Conservation (phyloP, 2,113 vertebrate species). For the Entosphenus tridentatus region DNA sequence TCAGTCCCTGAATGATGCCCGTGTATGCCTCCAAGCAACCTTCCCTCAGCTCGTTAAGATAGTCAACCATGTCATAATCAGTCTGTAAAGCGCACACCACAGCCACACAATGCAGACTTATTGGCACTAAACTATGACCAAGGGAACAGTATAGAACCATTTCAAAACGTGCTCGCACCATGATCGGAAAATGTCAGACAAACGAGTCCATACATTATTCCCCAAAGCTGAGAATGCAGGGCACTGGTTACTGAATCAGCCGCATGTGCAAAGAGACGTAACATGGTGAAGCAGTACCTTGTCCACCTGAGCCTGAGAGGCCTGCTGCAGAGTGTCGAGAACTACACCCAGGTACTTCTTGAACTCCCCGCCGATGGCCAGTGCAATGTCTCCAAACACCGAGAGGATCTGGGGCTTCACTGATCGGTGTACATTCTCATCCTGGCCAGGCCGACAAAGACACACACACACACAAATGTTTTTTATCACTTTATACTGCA, state of each 20-base stretch:
- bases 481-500: no score
- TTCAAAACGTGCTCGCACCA: no score
- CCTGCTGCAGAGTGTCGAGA: slow-evolving; percentile 82
- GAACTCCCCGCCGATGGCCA: slow-evolving; percentile 89
- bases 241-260: no score
- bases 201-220: no score
- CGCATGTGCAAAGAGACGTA: no score
- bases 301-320: slow-evolving; percentile 84
- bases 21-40: slow-evolving; percentile 94
- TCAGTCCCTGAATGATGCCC: slow-evolving; percentile 81
- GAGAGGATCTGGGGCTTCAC: slow-evolving; percentile 97
- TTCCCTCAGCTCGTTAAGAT: slow-evolving; percentile 82
- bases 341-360: slow-evolving; percentile 94
- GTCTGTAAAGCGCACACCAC: slow-evolving; percentile 27
- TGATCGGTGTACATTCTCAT: slow-evolving; percentile 85
- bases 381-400: slow-evolving; percentile 75
- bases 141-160: no score
- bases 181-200: no score
- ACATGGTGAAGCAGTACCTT: slow-evolving; percentile 30
- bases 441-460: slow-evolving; percentile 22
- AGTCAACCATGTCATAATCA: slow-evolving; percentile 98
- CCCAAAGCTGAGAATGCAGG: no score
- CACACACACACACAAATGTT: no score
- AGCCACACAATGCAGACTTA: not conserved
- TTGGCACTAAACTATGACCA: no score